These are phyloP conservation scores for Hycleus phaleratus DNA, from an alignment of 1,140 invertebrate genomes.

Conservation along the genomic window DNA sequence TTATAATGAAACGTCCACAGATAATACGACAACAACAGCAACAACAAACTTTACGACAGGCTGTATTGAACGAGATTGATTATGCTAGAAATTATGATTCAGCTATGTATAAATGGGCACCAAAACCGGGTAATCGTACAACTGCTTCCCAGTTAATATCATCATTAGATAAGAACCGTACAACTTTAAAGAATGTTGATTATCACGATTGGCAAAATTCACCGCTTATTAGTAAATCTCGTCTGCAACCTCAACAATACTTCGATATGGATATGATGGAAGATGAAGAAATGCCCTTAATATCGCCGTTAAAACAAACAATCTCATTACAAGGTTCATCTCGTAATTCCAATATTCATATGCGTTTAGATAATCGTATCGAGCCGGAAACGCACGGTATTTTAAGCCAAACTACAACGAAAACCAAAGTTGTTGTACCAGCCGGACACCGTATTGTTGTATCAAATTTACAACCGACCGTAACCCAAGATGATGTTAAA, in stretches of 20 bases:
- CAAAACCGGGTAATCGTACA: conserved; percentile 22
- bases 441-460: conserved; percentile 72
- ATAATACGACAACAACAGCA: background rate
- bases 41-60: conserved; percentile 21
- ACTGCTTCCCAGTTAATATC: conserved; percentile 25
- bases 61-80: conserved; percentile 30
- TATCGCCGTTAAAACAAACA: conserved; percentile 11
- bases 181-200: background rate
- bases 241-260: conserved; percentile 19
- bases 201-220: background rate
- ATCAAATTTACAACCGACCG: conserved; percentile 76
- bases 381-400: conserved; percentile 43
- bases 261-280: conserved; percentile 38
- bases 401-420: conserved; percentile 42
- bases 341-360: conserved; percentile 39
- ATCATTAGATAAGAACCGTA: background rate
- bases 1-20: conserved; percentile 4
- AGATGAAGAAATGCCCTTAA: conserved; percentile 40
- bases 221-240: background rate
- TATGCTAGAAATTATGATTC: conserved; percentile 18
- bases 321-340: conserved; percentile 27
- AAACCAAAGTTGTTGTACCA: conserved; percentile 42
- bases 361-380: conserved; percentile 43
- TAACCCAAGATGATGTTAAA: conserved; percentile 83
- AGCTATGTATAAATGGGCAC: conserved; percentile 26